Conservation (phyloP, 2,113 vertebrate species). For the Gymnarchus niloticus region DNA sequence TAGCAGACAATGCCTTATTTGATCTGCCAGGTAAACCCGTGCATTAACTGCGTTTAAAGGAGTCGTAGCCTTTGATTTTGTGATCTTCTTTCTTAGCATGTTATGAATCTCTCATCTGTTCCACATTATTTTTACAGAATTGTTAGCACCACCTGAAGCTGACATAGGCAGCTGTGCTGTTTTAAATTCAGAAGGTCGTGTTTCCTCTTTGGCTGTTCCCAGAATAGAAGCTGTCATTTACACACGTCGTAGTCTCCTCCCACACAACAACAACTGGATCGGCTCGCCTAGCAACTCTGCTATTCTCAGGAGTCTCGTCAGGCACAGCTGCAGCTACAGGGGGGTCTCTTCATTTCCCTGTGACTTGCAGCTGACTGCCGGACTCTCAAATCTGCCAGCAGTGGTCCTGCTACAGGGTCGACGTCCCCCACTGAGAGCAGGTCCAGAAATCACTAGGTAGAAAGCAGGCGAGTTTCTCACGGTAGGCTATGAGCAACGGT, state of each 20-base stretch:
- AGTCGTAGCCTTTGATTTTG: no score
- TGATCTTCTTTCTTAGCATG: no score
- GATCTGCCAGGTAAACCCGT: neutral
- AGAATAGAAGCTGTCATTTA: slow-evolving; percentile 58
- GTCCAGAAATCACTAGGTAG: slow-evolving; percentile 54
- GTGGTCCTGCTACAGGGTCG: slow-evolving; percentile 51
- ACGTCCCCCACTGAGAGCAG: slow-evolving; percentile 16
- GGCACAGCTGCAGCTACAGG: slow-evolving; percentile 64
- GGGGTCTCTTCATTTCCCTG: slow-evolving; percentile 50
- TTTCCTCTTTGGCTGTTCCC: slow-evolving; percentile 48
- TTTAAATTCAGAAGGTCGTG: slow-evolving; percentile 36
- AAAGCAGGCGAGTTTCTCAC: slow-evolving; percentile 76
- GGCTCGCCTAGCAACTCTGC: slow-evolving; percentile 35
- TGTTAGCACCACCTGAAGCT: slow-evolving; percentile 47
- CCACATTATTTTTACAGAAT: slow-evolving; percentile 58
- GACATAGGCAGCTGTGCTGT: slow-evolving; percentile 36
- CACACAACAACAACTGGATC: slow-evolving; percentile 22
- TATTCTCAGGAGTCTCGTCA: slow-evolving; percentile 63
- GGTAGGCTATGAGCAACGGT: slow-evolving; percentile 37
- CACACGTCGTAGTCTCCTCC: slow-evolving; percentile 35
- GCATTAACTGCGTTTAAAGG: no score
- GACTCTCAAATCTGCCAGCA: slow-evolving; percentile 50
- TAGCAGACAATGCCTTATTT: neutral
- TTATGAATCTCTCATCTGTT: slow-evolving; percentile 36
- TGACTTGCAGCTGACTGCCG: slow-evolving; percentile 22